A percentile compares a stretch with the other conserved stretches of the same genome.
Evolutionary conservation across 1,140 invertebrate genomes (phyloP).

Genomic region (Bacillus rossius): DNA sequence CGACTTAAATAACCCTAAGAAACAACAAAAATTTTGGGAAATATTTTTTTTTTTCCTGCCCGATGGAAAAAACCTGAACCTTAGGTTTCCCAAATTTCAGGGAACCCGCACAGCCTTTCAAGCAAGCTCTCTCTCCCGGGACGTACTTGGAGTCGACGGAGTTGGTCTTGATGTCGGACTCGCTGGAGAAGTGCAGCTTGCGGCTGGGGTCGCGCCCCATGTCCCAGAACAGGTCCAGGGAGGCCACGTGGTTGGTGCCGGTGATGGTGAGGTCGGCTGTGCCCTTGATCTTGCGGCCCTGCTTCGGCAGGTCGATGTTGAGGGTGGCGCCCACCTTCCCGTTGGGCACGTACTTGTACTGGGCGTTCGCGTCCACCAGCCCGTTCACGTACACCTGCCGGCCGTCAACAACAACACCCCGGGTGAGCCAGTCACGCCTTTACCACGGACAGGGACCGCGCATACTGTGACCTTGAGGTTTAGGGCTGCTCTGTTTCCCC

Average conservation of each 20-base stretch:
- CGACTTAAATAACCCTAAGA: too few species aligned
- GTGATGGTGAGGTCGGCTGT: slow-evolving; percentile 49
- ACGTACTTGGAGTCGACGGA: slow-evolving; percentile 58
- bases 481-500: background rate
- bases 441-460: too few species aligned
- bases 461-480: background rate
- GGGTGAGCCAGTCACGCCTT: too few species aligned
- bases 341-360: slow-evolving; percentile 45
- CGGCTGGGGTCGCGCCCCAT: slow-evolving; percentile 62
- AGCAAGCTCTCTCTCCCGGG: too few species aligned
- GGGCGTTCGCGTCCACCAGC: slow-evolving; percentile 46
- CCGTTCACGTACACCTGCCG: slow-evolving; percentile 42
- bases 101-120: too few species aligned
- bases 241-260: slow-evolving; percentile 49
- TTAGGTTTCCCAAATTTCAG: background rate
- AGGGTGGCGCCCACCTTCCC: slow-evolving; percentile 52
- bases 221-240: slow-evolving; percentile 55
- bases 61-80: too few species aligned
- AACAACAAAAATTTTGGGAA: too few species aligned
- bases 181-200: slow-evolving; percentile 55
- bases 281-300: slow-evolving; percentile 54
- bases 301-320: slow-evolving; percentile 36
- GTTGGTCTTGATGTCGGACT: slow-evolving; percentile 48
- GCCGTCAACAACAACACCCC: too few species aligned
- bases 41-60: too few species aligned